Percentiles rank a stretch among this genome's conserved stretches.
phyloP scores from a whole-genome alignment of 1,140 invertebrate genomes.

The Akabosia matsudoensis region DNA sequence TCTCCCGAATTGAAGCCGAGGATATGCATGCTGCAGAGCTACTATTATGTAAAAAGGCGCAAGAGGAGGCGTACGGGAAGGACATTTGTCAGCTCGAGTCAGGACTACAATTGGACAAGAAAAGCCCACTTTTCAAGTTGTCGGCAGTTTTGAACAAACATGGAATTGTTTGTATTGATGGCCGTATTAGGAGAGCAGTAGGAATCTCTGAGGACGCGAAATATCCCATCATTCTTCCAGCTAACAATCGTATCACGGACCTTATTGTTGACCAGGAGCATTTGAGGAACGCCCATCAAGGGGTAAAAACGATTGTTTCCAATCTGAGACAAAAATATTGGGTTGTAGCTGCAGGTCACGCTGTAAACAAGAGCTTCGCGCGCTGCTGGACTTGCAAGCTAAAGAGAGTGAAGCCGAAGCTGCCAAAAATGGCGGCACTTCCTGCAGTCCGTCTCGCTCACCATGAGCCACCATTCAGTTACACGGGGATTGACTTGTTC shows the following conservation, averaged over 20 bases:
- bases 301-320: not conserved
- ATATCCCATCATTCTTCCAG: not conserved
- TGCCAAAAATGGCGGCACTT: conserved; percentile 37
- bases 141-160: not conserved
- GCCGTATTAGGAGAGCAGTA: not conserved
- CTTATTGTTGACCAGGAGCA: not conserved
- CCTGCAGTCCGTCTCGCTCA: conserved; percentile 30
- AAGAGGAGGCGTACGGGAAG: not conserved
- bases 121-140: not conserved
- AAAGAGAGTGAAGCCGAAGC: not conserved
- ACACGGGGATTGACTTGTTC: conserved; percentile 43
- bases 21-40: not conserved
- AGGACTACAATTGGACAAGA: not conserved
- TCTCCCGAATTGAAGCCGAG: no score
- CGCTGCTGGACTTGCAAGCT: conserved; percentile 33
- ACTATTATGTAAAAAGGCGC: not conserved
- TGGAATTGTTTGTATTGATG: not conserved
- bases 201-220: not conserved
- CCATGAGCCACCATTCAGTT: conserved; percentile 37
- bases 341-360: not conserved
- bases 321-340: conserved; percentile 11
- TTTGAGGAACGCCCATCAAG: conserved; percentile 4
- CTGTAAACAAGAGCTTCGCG: not conserved
- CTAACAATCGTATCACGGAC: not conserved
- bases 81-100: not conserved